These are phyloP conservation scores for Gymnocheta viridis DNA, from an alignment of 2,888 invertebrate species.

Conservation along the genomic window DNA sequence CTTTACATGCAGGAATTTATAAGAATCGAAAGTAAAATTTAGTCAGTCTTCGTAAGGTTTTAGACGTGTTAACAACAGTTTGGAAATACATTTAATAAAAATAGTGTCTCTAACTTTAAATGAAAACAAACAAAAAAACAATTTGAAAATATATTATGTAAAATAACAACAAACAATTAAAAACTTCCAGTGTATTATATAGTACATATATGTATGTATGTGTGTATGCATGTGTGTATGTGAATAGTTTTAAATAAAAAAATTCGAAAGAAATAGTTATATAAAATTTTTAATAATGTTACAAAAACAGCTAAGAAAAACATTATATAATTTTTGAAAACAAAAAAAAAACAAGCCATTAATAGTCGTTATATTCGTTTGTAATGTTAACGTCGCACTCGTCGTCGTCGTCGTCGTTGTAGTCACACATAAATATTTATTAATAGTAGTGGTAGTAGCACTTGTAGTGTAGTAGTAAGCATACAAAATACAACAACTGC, in stretches of 20 bases:
- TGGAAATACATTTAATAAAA: conserved; percentile 10
- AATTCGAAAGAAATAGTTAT: not conserved
- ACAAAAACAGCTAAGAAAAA: conserved; percentile 35
- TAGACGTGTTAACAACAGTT: conserved; percentile 70
- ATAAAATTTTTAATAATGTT: conserved; percentile 5
- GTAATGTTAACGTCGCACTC: conserved; percentile 48
- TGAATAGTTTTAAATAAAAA: not conserved
- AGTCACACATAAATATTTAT: conserved; percentile 39
- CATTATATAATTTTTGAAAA: conserved; percentile 67
- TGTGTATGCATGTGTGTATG: not conserved
- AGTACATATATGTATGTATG: not conserved
- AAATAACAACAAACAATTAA: conserved; percentile 14
- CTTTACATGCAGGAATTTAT: conserved; percentile 35
- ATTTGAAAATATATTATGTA: conserved; percentile 31
- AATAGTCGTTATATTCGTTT: conserved; percentile 61
- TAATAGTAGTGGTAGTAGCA: conserved; percentile 45
- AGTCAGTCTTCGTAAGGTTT: conserved; percentile 73
- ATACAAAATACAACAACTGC: conserved; percentile 16
- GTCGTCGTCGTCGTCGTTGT: conserved; percentile 41
- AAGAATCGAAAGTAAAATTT: conserved; percentile 40
- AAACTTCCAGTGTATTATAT: conserved; percentile 2
- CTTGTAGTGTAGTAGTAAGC: conserved; percentile 25
- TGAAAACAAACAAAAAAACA: conserved; percentile 10
- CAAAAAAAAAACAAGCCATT: conserved; percentile 60
- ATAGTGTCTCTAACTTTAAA: conserved; percentile 18